Percentiles rank a stretch among this genome's conserved stretches.
These are phyloP conservation scores for Macrosiphum euphorbiae DNA, from an alignment of 2,888 invertebrate genomes.

Conservation along the genomic window DNA sequence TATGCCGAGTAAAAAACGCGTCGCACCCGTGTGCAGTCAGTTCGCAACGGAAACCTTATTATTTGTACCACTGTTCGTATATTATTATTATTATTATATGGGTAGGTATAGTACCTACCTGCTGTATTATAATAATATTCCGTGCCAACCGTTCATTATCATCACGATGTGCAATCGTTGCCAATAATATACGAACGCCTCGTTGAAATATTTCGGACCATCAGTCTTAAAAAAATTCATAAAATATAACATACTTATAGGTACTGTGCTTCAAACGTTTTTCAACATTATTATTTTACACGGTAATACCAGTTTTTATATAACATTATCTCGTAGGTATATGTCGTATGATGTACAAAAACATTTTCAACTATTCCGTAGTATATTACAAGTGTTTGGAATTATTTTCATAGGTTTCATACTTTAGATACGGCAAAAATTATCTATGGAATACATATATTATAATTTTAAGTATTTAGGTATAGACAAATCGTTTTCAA, in stretches of 20 bases:
- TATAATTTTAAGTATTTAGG: not conserved
- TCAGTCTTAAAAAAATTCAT: not conserved
- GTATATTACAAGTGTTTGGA: not conserved
- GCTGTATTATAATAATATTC: not conserved
- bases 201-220: not conserved
- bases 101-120: not conserved
- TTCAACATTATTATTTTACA: not conserved
- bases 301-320: not conserved
- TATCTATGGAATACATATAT: not conserved
- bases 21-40: not conserved
- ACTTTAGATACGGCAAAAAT: not conserved
- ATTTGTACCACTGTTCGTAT: not conserved
- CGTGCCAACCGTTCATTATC: not conserved
- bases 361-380: not conserved
- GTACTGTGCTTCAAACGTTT: not conserved
- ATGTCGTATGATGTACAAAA: not conserved
- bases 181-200: not conserved
- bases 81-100: not conserved
- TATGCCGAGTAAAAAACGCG: not conserved
- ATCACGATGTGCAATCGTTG: not conserved
- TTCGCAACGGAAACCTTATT: not conserved
- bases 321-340: not conserved
- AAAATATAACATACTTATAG: not conserved
- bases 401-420: not conserved
- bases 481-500: not conserved